phyloP scores from a whole-genome alignment of 2,888 invertebrate species.

The Polymixis flavicincta region DNA sequence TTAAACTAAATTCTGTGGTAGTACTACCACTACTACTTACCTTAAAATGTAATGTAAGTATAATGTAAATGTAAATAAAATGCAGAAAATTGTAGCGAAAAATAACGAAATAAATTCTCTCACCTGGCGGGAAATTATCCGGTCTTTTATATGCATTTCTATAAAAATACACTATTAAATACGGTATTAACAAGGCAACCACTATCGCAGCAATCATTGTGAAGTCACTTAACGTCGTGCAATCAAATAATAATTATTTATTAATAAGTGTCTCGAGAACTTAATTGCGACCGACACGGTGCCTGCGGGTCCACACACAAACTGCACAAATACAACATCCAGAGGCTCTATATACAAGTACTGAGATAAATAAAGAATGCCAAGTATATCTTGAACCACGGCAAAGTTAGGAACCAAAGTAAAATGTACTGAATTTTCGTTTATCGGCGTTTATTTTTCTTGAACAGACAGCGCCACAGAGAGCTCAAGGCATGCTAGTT shows the following conservation, averaged over 20 bases:
- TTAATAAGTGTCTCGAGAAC: conserved; percentile 7
- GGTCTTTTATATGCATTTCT: conserved; percentile 85
- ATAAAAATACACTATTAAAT: conserved; percentile 74
- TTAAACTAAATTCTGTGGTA: no score
- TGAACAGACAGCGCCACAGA: background rate
- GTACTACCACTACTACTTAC: no score
- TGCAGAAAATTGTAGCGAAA: background rate
- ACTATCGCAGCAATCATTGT: conserved; percentile 77
- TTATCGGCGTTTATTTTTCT: background rate
- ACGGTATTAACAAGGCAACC: conserved; percentile 77
- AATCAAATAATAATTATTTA: conserved; percentile 21
- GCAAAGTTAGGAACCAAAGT: conserved; percentile 18
- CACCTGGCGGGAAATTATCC: conserved; percentile 91
- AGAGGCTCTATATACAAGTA: conserved; percentile 7
- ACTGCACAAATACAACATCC: conserved; percentile 32
- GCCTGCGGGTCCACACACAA: conserved; percentile 3
- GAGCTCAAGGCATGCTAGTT: background rate
- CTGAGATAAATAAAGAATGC: conserved; percentile 33
- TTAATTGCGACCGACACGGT: conserved; percentile 15
- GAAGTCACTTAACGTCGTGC: conserved; percentile 3
- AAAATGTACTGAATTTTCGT: background rate
- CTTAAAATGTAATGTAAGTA: no score
- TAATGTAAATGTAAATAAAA: no score
- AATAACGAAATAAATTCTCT: conserved; percentile 46
- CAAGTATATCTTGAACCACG: conserved; percentile 28